phyloP scores from a whole-genome alignment of 2,888 invertebrate species.

The Chydorus sphaericus region DNA sequence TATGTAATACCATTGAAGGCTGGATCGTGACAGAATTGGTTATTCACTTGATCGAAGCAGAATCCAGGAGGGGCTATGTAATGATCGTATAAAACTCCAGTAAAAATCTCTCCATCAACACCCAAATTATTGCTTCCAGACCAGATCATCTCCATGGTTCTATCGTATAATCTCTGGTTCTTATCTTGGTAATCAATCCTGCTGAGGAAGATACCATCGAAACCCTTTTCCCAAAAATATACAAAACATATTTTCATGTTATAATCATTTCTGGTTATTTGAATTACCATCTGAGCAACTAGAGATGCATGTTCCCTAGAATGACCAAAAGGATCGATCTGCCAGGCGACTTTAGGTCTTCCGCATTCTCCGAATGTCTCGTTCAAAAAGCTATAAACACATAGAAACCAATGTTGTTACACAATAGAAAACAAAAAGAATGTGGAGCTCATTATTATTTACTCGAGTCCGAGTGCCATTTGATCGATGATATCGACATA shows the following conservation, averaged over 20 bases:
- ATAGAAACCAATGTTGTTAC: neutral
- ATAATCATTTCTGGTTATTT: no score
- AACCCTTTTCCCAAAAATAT: no score
- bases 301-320: constrained; percentile 49
- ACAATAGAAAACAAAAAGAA: no score
- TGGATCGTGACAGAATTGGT: constrained; percentile 23
- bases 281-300: constrained; percentile 30
- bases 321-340: constrained; percentile 78
- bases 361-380: constrained; percentile 58
- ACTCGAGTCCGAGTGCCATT: constrained; percentile 24
- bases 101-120: constrained; percentile 30
- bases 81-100: constrained; percentile 32
- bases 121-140: constrained; percentile 27
- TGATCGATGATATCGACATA: constrained; percentile 25
- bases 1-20: no score
- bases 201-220: constrained; percentile 34
- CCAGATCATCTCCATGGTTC: constrained; percentile 74
- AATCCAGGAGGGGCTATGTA: constrained; percentile 36
- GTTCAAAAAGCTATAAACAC: constrained; percentile 32
- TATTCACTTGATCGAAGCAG: constrained; percentile 43
- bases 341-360: constrained; percentile 62
- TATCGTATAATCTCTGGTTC: constrained; percentile 24
- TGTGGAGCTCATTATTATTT: no score
- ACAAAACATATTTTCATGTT: no score
- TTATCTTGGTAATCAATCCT: constrained; percentile 33